Conservation (phyloP, 1,140 invertebrate genomes). For the Papilio helenus region DNA sequence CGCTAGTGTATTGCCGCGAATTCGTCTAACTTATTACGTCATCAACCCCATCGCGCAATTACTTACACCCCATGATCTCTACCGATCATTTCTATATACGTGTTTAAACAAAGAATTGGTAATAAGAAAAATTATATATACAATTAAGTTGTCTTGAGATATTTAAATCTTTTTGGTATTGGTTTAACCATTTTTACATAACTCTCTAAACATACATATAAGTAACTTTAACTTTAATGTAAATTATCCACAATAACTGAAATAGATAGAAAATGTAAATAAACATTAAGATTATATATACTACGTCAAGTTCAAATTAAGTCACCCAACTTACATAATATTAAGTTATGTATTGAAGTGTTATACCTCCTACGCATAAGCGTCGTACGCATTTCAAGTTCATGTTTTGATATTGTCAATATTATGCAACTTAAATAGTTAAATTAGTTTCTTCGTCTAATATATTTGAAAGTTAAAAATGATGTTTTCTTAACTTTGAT, state of each 20-base stretch:
- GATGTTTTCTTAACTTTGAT: neutral
- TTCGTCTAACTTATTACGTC: slow-evolving; percentile 64
- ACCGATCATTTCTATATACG: slow-evolving; percentile 44
- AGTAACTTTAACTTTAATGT: too few relatives aligned
- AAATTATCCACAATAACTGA: too few relatives aligned
- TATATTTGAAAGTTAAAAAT: neutral
- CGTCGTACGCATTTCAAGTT: neutral
- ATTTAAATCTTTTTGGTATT: too few relatives aligned
- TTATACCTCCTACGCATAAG: slow-evolving; percentile 9
- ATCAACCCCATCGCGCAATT: slow-evolving; percentile 63
- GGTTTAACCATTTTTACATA: too few relatives aligned
- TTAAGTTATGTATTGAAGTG: neutral
- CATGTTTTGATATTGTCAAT: slow-evolving; percentile 12
- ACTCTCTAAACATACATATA: too few relatives aligned
- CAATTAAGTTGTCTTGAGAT: too few relatives aligned
- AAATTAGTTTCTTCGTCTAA: neutral
- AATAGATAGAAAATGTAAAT: neutral
- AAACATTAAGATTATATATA: neutral
- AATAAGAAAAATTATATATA: too few relatives aligned
- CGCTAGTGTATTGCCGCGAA: slow-evolving; percentile 58
- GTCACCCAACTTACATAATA: slow-evolving; percentile 3
- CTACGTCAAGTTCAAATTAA: neutral
- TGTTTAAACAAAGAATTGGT: too few relatives aligned
- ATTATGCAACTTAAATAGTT: neutral
- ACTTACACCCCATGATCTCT: slow-evolving; percentile 50